Base-by-base conservation (phyloP, 23 tunicate genomes). In the Aplidium turbinatum region DNA sequence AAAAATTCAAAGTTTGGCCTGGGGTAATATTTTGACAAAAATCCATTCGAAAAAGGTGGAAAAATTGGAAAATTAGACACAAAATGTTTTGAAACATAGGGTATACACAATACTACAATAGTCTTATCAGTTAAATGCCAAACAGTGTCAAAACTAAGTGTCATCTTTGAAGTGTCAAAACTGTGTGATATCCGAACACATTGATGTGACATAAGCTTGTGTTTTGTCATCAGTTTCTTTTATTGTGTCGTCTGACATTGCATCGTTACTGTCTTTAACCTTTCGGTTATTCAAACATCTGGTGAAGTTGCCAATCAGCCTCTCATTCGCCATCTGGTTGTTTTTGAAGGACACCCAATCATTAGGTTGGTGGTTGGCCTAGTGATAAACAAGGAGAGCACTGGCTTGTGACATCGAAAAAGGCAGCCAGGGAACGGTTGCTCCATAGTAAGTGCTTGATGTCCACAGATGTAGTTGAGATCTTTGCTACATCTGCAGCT, bases 321-420 rank as follows among this genome's bases (percentile, higher is more conserved):
- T 54, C 60, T 54, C 60, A 54, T 54, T 54, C 22, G 60, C 60
- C 21, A 54, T 54, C 22, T 54, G 60, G 21, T n/a, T n/a, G n/a
- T n/a, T 54, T 54, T 54, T 54, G 22, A 54, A 54, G 4, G 22
- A 13, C 21, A 11, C 21, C 60, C 60, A 54, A 54, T 54, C 60
- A 11, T 13, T 54, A n/a, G n/a, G n/a, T n/a, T n/a, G n/a, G n/a
- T 54, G 60, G 60, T 25, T 54, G 60, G 4, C 22, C 60, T n/a
- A n/a, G 21, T 6, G 60, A 54, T n/a, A 54, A n/a, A 54, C 60
- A 11, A 54, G 60, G 21, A 11, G 60, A 54, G 21, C 22, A n/a
- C 22, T 54, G 60, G 22, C 60, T 54, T 54, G 60, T 54, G 21
- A 54, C 21, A 54, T 54, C 60, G 22, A 54, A 54, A 54, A 54